Conservation (phyloP, 2,797 vertebrate species). For the Peromyscus attwateri region DNA sequence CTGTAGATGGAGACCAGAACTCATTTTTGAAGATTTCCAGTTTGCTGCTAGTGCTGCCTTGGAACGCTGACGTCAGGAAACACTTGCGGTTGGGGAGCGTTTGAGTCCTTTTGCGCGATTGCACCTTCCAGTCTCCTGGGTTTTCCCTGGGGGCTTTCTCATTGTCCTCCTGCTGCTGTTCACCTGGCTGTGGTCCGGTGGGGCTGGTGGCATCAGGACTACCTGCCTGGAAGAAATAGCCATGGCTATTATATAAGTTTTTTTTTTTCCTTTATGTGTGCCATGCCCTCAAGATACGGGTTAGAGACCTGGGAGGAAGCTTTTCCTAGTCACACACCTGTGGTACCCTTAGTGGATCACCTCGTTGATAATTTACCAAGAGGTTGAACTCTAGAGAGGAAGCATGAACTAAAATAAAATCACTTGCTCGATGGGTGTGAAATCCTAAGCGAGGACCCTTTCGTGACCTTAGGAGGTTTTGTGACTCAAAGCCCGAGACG, state of each 20-base stretch:
- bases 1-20: constrained; percentile 82
- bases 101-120: constrained; percentile 96
- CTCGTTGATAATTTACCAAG: not conserved
- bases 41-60: constrained; percentile 72
- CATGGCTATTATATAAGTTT: not conserved
- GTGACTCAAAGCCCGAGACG: constrained; percentile 22
- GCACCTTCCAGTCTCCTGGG: constrained; percentile 83
- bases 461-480: not conserved
- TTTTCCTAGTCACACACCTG: not conserved
- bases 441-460: not conserved
- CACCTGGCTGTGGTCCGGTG: constrained; percentile 52
- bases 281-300: constrained; percentile 80
- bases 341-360: constrained; percentile 20
- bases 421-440: not conserved
- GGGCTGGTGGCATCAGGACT: constrained; percentile 27
- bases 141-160: constrained; percentile 41
- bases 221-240: constrained; percentile 68
- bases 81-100: constrained; percentile 93
- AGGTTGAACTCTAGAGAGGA: not conserved
- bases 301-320: constrained; percentile 13
- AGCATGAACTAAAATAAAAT: not conserved
- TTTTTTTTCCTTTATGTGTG: not conserved
- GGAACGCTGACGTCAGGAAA: constrained; percentile 82
- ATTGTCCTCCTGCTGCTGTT: not conserved
- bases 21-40: constrained; percentile 80